Conservation (phyloP, 2,888 invertebrate genomes). For the Tanypteryx hageni region DNA sequence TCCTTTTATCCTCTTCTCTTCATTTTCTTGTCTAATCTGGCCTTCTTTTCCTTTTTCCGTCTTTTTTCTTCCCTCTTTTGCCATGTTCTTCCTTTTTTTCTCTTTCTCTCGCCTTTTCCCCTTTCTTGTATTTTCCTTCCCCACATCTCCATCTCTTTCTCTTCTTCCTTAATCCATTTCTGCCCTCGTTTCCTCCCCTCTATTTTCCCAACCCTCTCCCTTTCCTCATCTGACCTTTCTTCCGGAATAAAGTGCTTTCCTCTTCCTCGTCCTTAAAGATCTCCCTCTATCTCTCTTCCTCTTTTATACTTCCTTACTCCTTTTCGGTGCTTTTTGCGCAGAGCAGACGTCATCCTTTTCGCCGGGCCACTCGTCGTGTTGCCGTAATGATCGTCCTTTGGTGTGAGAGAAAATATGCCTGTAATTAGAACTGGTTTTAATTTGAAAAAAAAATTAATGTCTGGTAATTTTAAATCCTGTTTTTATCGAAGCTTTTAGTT, state of each 20-base stretch:
- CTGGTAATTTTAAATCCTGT: too few species aligned
- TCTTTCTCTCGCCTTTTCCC: constrained; percentile 66
- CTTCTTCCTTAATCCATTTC: constrained; percentile 66
- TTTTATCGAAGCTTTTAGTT: too few species aligned
- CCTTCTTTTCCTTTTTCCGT: background rate
- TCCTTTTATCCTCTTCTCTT: background rate
- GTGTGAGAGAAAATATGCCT: background rate
- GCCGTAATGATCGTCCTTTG: background rate
- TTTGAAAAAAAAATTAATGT: background rate
- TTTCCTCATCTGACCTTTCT: too few species aligned
- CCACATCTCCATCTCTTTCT: constrained; percentile 66
- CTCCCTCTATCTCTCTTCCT: background rate
- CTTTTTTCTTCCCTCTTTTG: constrained; percentile 35
- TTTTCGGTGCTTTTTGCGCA: constrained; percentile 15
- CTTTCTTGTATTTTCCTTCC: constrained; percentile 63
- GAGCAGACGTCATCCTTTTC: background rate
- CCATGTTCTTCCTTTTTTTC: constrained; percentile 65
- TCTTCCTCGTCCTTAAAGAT: background rate
- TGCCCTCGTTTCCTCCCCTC: constrained; percentile 66
- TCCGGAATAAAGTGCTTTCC: background rate
- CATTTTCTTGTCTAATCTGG: background rate
- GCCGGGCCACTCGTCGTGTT: background rate
- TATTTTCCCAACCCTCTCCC: background rate
- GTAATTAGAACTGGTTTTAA: background rate
- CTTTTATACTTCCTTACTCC: constrained; percentile 30